phyloP scores from a whole-genome alignment of 1,140 invertebrate genomes.

The Drosophila rufa region DNA sequence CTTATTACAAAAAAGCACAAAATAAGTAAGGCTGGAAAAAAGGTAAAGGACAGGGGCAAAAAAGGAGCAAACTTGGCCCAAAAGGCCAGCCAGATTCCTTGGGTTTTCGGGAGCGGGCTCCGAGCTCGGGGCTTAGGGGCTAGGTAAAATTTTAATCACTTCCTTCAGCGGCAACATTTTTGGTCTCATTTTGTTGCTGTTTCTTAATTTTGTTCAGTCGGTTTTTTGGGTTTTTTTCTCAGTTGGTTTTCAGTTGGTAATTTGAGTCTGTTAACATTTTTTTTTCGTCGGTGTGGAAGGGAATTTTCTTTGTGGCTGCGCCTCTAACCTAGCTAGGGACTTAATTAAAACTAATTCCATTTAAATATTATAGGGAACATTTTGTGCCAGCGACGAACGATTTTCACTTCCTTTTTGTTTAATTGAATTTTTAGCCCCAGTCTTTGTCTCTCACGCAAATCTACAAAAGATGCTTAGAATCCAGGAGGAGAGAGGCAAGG shows the following conservation, averaged over 20 bases:
- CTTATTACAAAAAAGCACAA: constrained; percentile 61
- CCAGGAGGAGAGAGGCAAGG: neutral
- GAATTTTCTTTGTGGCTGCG: constrained; percentile 61
- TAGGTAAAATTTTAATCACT: constrained; percentile 81
- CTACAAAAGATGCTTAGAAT: constrained; percentile 33
- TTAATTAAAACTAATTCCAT: constrained; percentile 82
- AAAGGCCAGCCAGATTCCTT: constrained; percentile 23
- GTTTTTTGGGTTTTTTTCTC: constrained; percentile 14
- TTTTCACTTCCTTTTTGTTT: constrained; percentile 62
- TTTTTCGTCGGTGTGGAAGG: constrained; percentile 35
- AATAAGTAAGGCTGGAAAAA: constrained; percentile 20
- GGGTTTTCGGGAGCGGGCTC: constrained; percentile 3
- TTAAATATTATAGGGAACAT: constrained; percentile 76
- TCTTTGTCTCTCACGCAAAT: constrained; percentile 42
- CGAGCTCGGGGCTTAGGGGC: constrained; percentile 14
- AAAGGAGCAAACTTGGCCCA: constrained; percentile 29
- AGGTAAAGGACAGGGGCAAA: constrained; percentile 20
- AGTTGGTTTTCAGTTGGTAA: constrained; percentile 56
- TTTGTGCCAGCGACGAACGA: constrained; percentile 51
- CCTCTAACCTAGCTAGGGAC: constrained; percentile 60
- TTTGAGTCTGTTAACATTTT: constrained; percentile 80
- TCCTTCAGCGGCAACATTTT: constrained; percentile 66
- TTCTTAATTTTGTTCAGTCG: constrained; percentile 36
- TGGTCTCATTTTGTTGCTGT: constrained; percentile 38
- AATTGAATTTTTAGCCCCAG: constrained; percentile 52